Evolutionary conservation across 35 echinoderm and acorn worm genomes (phyloP).

Genomic region (Stichopus chloronotus): DNA sequence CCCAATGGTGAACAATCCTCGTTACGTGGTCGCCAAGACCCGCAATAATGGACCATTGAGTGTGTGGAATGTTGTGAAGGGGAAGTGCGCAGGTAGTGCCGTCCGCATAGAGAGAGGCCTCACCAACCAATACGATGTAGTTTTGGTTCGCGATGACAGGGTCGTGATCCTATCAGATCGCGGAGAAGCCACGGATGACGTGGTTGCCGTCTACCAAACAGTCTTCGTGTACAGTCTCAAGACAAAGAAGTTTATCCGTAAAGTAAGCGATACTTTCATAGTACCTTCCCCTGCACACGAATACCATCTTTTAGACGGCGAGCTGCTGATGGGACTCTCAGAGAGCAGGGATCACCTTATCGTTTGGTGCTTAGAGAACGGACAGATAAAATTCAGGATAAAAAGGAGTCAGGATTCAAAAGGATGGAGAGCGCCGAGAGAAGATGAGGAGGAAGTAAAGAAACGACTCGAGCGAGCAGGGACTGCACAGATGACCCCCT

Average conservation of each 20-base stretch:
- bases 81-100: constrained; percentile 80
- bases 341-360: constrained; percentile 94
- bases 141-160: constrained; percentile 78
- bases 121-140: constrained; percentile 78
- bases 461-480: constrained; percentile 58
- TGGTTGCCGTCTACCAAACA: constrained; percentile 81
- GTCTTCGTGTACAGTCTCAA: constrained; percentile 89
- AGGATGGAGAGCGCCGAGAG: constrained; percentile 62
- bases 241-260: constrained; percentile 91
- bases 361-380: constrained; percentile 82
- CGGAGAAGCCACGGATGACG: constrained; percentile 78
- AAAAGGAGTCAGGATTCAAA: constrained; percentile 80
- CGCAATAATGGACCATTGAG: constrained; percentile 85
- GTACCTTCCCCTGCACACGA: constrained; percentile 91
- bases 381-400: constrained; percentile 91
- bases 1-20: constrained; percentile 86
- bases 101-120: constrained; percentile 89
- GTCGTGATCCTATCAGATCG: constrained; percentile 83
- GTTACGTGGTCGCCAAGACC: constrained; percentile 93
- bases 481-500: constrained; percentile 87
- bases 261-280: constrained; percentile 87
- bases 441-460: constrained; percentile 72
- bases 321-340: constrained; percentile 87
- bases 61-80: constrained; percentile 98
- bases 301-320: constrained; percentile 83